Evolutionary conservation across 1,140 invertebrate species (phyloP).

Genomic region (Eciton burchellii): DNA sequence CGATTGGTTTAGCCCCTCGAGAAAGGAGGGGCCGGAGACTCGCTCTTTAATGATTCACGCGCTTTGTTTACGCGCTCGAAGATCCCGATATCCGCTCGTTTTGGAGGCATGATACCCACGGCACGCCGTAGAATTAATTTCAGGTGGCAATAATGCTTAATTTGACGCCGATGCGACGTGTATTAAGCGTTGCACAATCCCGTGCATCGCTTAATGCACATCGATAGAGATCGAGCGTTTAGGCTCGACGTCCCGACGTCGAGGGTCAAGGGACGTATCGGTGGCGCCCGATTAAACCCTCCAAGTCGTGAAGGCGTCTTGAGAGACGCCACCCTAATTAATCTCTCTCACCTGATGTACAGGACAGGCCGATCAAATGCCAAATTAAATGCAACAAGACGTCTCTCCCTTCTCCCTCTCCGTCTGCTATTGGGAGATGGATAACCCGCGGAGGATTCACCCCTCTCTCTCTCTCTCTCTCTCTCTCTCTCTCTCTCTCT

Average conservation of each 20-base stretch:
- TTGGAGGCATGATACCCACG: not conserved
- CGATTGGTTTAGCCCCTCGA: too few relatives aligned
- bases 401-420: not conserved
- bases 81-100: not conserved
- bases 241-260: conserved; percentile 72
- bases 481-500: too few relatives aligned
- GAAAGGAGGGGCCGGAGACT: too few relatives aligned
- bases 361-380: conserved; percentile 11
- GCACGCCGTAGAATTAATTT: conserved; percentile 22
- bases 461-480: too few relatives aligned
- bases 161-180: conserved; percentile 68
- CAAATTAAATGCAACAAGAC: conserved; percentile 38
- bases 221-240: conserved; percentile 78
- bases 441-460: not conserved
- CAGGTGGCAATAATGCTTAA: conserved; percentile 59
- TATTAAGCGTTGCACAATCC: conserved; percentile 73
- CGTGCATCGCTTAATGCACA: conserved; percentile 80
- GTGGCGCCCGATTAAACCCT: conserved; percentile 77
- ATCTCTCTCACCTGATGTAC: conserved; percentile 62
- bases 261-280: conserved; percentile 75
- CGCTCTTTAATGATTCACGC: too few relatives aligned
- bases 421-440: not conserved
- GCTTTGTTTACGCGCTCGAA: not conserved
- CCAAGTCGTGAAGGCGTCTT: conserved; percentile 81
- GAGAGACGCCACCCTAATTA: conserved; percentile 81